phyloP scores from a whole-genome alignment of 2,113 vertebrate species.

The rabbit (Oryctolagus cuniculus) region DNA sequence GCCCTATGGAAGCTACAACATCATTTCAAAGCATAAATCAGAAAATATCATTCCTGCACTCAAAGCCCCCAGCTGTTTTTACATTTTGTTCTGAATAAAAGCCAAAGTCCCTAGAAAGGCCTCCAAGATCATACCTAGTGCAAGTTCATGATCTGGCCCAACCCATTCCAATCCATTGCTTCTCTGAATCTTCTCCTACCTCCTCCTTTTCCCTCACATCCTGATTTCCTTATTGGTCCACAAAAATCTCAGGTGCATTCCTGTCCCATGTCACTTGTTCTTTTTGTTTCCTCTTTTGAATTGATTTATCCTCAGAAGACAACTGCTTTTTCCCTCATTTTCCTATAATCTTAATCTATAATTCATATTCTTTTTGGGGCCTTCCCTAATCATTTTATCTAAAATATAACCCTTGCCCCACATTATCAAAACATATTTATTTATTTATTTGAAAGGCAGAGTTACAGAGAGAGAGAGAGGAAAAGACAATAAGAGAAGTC shows the following conservation, averaged over 20 bases:
- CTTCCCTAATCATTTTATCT: not conserved
- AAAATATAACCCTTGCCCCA: not conserved
- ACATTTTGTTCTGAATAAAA: not conserved
- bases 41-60: not conserved
- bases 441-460: no score
- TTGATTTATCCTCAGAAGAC: not conserved
- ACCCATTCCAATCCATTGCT: rapidly evolving
- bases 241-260: not conserved
- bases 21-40: not conserved
- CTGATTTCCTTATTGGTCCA: not conserved
- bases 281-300: not conserved
- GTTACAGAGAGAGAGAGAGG: no score
- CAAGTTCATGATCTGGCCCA: not conserved
- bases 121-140: not conserved
- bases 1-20: not conserved
- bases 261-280: not conserved
- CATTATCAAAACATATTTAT: no score
- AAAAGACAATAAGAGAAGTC: no score
- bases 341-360: not conserved
- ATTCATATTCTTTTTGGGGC: not conserved
- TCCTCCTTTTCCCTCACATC: not conserved
- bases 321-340: not conserved
- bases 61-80: not conserved
- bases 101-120: not conserved
- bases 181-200: not conserved